Evolutionary conservation across 2,113 vertebrate species (phyloP).

Genomic region (Merops nubicus): DNA sequence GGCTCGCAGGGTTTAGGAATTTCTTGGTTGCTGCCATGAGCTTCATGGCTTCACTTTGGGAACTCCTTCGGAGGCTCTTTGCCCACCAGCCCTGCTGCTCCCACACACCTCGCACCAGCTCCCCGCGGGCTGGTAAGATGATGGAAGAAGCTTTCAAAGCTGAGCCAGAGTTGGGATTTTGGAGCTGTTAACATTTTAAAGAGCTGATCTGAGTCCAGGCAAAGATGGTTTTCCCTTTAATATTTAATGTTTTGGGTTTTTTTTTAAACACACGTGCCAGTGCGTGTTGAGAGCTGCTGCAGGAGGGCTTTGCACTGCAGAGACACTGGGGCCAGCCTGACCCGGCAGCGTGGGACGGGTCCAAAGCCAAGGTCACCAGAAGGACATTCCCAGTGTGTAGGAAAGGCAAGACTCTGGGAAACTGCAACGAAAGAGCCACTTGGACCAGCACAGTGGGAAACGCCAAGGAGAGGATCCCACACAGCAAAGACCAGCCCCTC

Average conservation of each 20-base stretch:
- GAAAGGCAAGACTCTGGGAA: not conserved
- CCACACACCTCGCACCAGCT: not conserved
- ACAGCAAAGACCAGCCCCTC: not conserved
- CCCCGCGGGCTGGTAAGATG: not conserved
- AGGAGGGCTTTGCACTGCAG: not conserved
- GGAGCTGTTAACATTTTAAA: not conserved
- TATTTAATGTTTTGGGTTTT: not conserved
- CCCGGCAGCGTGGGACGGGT: not conserved
- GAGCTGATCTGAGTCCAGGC: not conserved
- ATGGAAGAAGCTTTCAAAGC: not conserved
- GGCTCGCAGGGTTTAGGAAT: not conserved
- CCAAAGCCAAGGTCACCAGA: slow-evolving; percentile 29
- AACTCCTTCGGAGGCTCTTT: rapidly evolving
- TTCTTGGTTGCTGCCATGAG: not conserved
- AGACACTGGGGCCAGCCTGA: not conserved
- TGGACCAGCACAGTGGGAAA: not conserved
- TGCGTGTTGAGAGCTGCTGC: not conserved
- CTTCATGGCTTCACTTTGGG: rapidly evolving
- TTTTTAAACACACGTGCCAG: not conserved
- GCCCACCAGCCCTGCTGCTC: not conserved
- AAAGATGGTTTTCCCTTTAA: not conserved
- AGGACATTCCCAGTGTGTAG: not conserved
- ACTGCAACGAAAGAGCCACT: not conserved
- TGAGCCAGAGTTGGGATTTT: not conserved
- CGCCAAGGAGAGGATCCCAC: not conserved